A percentile compares a stretch with the other conserved stretches of the same genome.
Conservation (phyloP, 2,113 vertebrate genomes). For the Thamnaconus septentrionalis region DNA sequence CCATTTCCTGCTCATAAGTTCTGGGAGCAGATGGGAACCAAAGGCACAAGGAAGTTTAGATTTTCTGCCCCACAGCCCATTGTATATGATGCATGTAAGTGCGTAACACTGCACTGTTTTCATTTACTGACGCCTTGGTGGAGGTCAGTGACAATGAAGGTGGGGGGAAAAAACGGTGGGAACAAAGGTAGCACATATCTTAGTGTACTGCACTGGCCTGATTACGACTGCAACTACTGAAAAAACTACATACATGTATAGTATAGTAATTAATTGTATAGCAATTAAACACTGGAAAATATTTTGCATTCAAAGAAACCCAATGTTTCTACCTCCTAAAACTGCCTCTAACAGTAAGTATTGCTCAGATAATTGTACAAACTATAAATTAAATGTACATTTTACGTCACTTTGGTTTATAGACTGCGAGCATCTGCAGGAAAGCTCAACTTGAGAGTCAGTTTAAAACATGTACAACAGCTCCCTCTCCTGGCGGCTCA, state of each 20-base stretch:
- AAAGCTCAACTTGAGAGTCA: background rate
- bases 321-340: too few species aligned
- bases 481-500: constrained; percentile 70
- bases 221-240: too few species aligned
- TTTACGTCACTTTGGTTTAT: background rate
- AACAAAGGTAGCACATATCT: constrained; percentile 7
- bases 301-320: too few species aligned
- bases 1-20: constrained; percentile 93
- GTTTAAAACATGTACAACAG: constrained; percentile 70
- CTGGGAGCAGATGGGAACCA: constrained; percentile 89
- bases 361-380: background rate
- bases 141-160: constrained; percentile 66
- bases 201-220: background rate
- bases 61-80: constrained; percentile 67
- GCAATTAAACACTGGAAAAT: too few species aligned
- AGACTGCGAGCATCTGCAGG: constrained; percentile 11
- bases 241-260: too few species aligned
- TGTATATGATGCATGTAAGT: constrained; percentile 70
- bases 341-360: background rate
- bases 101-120: constrained; percentile 59
- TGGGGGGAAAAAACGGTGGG: constrained; percentile 16
- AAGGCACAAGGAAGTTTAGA: constrained; percentile 71
- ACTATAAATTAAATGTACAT: background rate
- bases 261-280: too few species aligned
- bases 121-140: constrained; percentile 62